These are phyloP conservation scores for Margarornis squamiger DNA, from an alignment of 2,797 vertebrate species.

Conservation along the genomic window DNA sequence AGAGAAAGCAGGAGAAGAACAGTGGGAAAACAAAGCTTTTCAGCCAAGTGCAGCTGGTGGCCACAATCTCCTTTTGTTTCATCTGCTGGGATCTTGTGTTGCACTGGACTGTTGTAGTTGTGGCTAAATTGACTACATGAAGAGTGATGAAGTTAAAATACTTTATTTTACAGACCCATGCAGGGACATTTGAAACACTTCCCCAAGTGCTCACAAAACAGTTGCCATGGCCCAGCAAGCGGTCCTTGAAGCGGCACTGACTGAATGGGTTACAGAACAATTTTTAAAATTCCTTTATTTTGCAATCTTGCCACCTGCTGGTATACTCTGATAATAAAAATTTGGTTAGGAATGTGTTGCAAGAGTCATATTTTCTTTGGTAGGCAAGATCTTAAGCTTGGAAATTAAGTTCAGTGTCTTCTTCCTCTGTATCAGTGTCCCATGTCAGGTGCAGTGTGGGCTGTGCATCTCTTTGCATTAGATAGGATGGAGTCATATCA, in stretches of 20 bases:
- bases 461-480: background rate
- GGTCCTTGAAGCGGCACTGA: background rate
- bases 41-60: background rate
- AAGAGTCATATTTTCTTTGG: background rate
- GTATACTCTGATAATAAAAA: constrained; percentile 24
- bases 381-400: background rate
- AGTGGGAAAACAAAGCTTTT: background rate
- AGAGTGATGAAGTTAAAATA: background rate
- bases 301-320: constrained; percentile 66
- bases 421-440: background rate
- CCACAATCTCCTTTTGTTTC: background rate
- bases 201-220: background rate
- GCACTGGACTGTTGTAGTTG: background rate
- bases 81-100: background rate
- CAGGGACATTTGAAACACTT: background rate
- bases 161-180: background rate
- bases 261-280: background rate
- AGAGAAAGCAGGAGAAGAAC: background rate
- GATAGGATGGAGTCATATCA: background rate
- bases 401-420: background rate
- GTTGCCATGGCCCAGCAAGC: fast-evolving
- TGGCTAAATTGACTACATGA: background rate
- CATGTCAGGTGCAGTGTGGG: background rate
- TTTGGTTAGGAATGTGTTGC: background rate
- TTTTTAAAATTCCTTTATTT: background rate